phyloP scores from a whole-genome alignment of 2,113 vertebrate species.

The Pedionomus torquatus region DNA sequence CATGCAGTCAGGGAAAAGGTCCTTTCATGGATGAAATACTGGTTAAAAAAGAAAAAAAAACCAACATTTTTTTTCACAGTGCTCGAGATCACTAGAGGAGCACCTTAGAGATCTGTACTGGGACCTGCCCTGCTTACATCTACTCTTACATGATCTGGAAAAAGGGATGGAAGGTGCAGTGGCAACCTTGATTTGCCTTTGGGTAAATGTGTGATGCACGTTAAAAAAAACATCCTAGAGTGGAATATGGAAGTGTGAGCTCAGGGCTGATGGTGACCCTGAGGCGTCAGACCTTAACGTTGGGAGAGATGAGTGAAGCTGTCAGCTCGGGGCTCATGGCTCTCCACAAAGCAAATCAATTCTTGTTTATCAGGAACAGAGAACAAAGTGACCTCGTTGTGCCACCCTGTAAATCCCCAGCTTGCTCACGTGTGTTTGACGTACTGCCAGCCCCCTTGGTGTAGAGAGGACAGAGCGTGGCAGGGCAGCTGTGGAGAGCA shows the following conservation, averaged over 20 bases:
- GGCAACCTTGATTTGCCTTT: neutral
- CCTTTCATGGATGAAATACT: no score
- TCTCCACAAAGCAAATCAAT: slow-evolving; percentile 36
- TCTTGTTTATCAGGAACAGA: neutral
- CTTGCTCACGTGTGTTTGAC: rapidly evolving
- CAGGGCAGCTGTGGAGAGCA: neutral
- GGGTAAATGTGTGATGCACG: neutral
- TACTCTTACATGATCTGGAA: neutral
- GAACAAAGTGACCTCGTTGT: slow-evolving; percentile 14
- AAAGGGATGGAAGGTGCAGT: neutral
- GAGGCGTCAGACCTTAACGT: neutral
- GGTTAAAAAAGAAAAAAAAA: no score
- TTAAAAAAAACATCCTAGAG: neutral
- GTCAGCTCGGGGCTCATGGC: neutral
- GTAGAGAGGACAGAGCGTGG: neutral
- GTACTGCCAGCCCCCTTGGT: neutral
- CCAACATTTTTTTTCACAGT: no score
- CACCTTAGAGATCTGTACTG: neutral
- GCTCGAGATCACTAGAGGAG: no score
- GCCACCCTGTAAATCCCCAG: neutral
- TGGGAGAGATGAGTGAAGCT: neutral
- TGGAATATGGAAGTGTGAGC: neutral
- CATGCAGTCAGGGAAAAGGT: no score
- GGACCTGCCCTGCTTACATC: neutral
- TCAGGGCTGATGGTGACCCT: neutral